phyloP scores from a whole-genome alignment of 2,888 invertebrate genomes.

The Diarsia rubi region DNA sequence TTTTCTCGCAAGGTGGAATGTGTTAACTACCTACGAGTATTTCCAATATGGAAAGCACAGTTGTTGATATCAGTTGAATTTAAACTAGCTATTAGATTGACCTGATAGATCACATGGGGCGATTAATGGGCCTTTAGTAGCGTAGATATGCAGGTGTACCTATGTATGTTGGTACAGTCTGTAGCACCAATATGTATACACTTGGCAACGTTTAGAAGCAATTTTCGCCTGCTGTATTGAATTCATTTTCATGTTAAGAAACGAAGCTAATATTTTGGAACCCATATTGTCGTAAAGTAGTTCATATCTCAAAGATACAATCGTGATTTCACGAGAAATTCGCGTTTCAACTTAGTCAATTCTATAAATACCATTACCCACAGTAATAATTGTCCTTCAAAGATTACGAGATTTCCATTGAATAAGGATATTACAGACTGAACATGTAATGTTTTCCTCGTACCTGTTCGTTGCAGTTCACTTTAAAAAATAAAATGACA shows the following conservation, averaged over 20 bases:
- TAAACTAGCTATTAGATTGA: constrained; percentile 2
- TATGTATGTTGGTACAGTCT: background rate
- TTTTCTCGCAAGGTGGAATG: background rate
- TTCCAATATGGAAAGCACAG: background rate
- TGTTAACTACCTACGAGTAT: background rate
- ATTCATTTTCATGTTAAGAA: too few relatives aligned
- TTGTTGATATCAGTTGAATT: background rate
- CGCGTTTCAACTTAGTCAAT: too few relatives aligned
- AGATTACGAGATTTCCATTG: constrained; percentile 13
- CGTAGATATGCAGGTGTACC: constrained; percentile 4
- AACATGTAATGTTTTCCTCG: constrained; percentile 37
- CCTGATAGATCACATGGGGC: constrained; percentile 4
- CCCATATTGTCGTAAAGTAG: too few relatives aligned
- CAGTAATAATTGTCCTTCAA: constrained; percentile 32
- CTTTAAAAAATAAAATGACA: background rate
- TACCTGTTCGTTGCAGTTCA: background rate
- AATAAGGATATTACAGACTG: constrained; percentile 12
- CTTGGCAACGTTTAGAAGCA: too few relatives aligned
- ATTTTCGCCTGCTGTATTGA: too few relatives aligned
- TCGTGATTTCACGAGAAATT: too few relatives aligned
- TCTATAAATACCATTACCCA: too few relatives aligned
- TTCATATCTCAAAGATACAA: too few relatives aligned
- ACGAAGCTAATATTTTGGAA: too few relatives aligned
- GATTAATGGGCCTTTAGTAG: background rate
- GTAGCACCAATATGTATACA: too few relatives aligned